Percentiles rank a stretch among this genome's conserved stretches.
Conservation (phyloP, 2,113 vertebrate genomes). For the Coregonus clupeaformis region DNA sequence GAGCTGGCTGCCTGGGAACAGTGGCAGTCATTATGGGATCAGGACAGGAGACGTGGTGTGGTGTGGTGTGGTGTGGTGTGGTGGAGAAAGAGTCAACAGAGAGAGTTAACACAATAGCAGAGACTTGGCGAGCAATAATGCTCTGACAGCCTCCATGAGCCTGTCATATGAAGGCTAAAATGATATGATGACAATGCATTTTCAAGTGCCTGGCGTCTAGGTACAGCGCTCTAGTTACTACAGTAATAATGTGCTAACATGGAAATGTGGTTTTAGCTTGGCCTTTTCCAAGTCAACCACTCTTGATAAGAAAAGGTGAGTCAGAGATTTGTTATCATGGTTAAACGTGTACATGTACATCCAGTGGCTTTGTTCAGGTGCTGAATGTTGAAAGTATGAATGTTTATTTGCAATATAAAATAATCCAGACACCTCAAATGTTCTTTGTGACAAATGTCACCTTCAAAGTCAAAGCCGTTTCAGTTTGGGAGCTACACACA, state of each 20-base stretch:
- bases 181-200: constrained; percentile 42
- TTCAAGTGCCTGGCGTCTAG: constrained; percentile 35
- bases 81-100: constrained; percentile 42
- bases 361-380: neutral
- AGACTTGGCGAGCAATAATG: constrained; percentile 4
- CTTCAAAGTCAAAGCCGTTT: too few relatives aligned
- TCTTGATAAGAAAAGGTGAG: neutral
- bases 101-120: constrained; percentile 34
- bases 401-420: too few relatives aligned
- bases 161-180: constrained; percentile 28
- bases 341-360: neutral
- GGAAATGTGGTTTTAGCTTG: neutral
- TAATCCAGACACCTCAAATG: too few relatives aligned
- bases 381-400: neutral
- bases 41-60: constrained; percentile 9
- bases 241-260: constrained; percentile 17
- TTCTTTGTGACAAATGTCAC: too few relatives aligned
- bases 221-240: too few relatives aligned
- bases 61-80: constrained; percentile 28
- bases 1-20: constrained; percentile 49
- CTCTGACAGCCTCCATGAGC: constrained; percentile 24
- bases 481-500: neutral
- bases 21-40: constrained; percentile 29
- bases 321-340: neutral
- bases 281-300: neutral